Evolutionary conservation across 2,797 vertebrate genomes (phyloP).

Genomic region (Poeciliopsis gracilis): DNA sequence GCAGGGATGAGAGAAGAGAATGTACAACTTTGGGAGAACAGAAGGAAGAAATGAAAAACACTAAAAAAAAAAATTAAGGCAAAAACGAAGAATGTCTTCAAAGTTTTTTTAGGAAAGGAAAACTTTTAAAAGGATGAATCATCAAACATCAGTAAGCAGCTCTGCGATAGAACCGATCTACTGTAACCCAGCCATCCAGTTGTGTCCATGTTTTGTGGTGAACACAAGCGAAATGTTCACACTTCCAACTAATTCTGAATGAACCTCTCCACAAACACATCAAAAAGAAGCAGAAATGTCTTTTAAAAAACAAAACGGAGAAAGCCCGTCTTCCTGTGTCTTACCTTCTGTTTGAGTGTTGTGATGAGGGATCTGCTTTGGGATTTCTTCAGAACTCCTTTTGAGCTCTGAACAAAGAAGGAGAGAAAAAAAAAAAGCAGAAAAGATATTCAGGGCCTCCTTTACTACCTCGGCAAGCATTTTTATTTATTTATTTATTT

Average conservation of each 20-base stretch:
- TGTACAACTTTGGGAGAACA: neutral
- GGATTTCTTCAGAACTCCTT: slow-evolving; percentile 91
- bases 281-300: neutral
- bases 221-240: neutral
- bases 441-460: slow-evolving; percentile 30
- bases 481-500: neutral
- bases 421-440: neutral
- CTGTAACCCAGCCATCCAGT: neutral
- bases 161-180: neutral
- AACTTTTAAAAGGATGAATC: neutral
- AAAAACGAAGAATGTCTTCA: neutral
- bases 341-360: slow-evolving; percentile 94
- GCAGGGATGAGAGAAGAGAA: neutral
- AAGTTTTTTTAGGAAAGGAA: neutral
- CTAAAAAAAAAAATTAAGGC: neutral
- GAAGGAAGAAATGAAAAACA: neutral
- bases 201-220: neutral
- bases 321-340: slow-evolving; percentile 27
- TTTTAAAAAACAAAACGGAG: neutral
- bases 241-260: slow-evolving; percentile 2
- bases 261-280: neutral
- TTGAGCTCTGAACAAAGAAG: slow-evolving; percentile 82
- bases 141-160: neutral
- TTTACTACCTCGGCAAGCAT: slow-evolving; percentile 2
- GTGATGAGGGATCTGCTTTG: slow-evolving; percentile 92